Conservation (phyloP, 2,113 vertebrate genomes). For the Neodon shergylaensis region DNA sequence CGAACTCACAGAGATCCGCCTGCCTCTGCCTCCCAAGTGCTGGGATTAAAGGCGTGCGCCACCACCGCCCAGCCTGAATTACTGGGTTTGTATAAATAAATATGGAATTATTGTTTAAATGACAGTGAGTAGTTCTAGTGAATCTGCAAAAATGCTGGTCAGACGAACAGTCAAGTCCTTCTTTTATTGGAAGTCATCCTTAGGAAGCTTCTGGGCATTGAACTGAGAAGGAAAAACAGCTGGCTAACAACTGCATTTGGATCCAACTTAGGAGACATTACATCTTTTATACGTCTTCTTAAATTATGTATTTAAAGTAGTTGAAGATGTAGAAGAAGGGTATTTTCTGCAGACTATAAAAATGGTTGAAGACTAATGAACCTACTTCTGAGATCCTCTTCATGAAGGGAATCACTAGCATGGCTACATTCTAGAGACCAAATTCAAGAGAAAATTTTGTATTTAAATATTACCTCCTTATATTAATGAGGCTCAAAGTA, state of each 20-base stretch:
- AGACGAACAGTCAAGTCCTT: conserved; percentile 9
- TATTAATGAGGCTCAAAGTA: conserved; percentile 2
- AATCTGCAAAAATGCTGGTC: not conserved
- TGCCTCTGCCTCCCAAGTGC: too few species aligned
- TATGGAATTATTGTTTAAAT: not conserved
- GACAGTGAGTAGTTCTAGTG: not conserved
- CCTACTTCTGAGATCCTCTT: not conserved
- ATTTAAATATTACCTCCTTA: not conserved
- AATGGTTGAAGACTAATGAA: not conserved
- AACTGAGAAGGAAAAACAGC: conserved; percentile 23
- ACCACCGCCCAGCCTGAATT: too few species aligned
- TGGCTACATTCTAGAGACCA: conserved; percentile 14
- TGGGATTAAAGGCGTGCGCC: too few species aligned
- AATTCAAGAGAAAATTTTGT: conserved; percentile 46
- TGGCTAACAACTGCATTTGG: not conserved
- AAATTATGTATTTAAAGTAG: conserved; percentile 1
- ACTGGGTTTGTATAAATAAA: not conserved
- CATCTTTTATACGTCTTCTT: not conserved
- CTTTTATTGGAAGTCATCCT: not conserved
- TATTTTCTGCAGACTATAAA: not conserved
- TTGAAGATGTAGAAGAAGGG: not conserved
- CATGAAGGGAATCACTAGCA: not conserved
- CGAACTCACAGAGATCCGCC: too few species aligned
- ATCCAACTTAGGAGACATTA: not conserved
- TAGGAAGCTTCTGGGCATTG: not conserved